Percentiles rank a stretch among this genome's conserved stretches.
phyloP scores from a whole-genome alignment of 2,113 vertebrate genomes.

The Anarhynchus alexandrinus region DNA sequence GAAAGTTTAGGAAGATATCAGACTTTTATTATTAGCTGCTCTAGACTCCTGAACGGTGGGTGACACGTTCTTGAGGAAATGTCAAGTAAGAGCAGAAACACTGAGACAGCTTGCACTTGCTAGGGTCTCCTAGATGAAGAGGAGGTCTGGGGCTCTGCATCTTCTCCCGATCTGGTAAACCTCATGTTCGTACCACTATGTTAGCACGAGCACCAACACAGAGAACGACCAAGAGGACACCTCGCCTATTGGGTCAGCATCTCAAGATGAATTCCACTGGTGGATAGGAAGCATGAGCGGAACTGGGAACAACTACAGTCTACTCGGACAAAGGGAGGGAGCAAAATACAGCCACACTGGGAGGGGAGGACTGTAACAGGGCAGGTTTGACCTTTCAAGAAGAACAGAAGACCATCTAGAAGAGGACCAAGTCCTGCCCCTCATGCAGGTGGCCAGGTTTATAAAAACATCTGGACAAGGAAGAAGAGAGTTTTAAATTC shows the following conservation, averaged over 20 bases:
- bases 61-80: not conserved
- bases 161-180: not conserved
- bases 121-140: not conserved
- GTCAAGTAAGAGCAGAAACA: not conserved
- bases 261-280: not conserved
- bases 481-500: not conserved
- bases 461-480: not conserved
- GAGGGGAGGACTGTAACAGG: not conserved
- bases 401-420: not conserved
- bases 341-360: not conserved
- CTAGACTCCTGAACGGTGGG: not conserved
- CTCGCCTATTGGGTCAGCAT: not conserved
- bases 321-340: not conserved
- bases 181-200: not conserved
- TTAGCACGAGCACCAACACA: accelerated
- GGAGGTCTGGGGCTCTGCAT: not conserved
- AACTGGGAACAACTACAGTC: not conserved
- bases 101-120: not conserved
- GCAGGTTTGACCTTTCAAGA: not conserved
- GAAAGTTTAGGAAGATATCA: not conserved
- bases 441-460: not conserved
- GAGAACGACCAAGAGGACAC: not conserved
- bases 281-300: not conserved
- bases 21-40: not conserved
- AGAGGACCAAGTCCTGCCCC: not conserved